These are phyloP conservation scores for Reticulitermes speratus DNA, from an alignment of 1,140 invertebrate genomes.

Conservation along the genomic window DNA sequence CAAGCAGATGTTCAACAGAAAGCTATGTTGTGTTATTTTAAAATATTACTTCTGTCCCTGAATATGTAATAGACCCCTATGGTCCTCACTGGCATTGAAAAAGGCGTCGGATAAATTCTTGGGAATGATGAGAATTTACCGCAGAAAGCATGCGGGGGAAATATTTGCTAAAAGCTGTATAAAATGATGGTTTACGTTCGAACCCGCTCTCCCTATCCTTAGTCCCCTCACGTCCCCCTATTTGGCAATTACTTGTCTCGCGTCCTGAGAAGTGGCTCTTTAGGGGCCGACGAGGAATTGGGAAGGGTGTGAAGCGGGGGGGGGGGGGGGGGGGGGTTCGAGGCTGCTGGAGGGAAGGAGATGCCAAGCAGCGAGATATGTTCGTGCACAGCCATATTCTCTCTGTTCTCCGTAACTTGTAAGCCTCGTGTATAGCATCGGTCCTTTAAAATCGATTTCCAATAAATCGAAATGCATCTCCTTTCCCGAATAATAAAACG, in stretches of 20 bases:
- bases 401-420: not conserved
- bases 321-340: too few species aligned
- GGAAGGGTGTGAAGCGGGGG: too few species aligned
- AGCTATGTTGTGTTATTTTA: too few species aligned
- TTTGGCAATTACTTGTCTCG: conserved; percentile 29
- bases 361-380: not conserved
- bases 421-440: not conserved
- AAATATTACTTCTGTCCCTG: not conserved
- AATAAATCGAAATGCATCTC: too few species aligned
- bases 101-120: not conserved
- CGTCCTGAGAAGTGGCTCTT: conserved; percentile 27
- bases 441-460: too few species aligned
- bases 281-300: not conserved
- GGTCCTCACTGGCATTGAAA: not conserved
- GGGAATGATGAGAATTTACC: not conserved
- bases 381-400: not conserved
- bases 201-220: not conserved
- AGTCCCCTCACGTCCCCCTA: conserved; percentile 19
- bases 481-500: not conserved
- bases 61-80: not conserved
- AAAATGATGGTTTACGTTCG: conserved; percentile 13
- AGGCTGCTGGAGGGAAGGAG: too few species aligned
- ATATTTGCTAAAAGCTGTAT: conserved; percentile 7
- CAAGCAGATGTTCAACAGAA: too few species aligned
- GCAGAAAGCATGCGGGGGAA: not conserved